Conservation (phyloP, 2,797 vertebrate genomes). For the Xenops minutus region DNA sequence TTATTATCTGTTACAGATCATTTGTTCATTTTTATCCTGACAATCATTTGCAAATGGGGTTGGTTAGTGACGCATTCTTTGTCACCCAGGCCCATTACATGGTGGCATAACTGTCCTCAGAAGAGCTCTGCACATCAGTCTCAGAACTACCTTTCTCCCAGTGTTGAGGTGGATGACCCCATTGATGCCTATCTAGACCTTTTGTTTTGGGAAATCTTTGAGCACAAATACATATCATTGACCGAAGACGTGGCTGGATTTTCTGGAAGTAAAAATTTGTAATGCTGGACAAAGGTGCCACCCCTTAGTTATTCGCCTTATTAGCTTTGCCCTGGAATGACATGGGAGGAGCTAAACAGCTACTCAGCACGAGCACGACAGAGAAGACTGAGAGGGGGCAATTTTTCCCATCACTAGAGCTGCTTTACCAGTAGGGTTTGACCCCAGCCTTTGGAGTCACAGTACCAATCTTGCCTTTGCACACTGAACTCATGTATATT, state of each 20-base stretch:
- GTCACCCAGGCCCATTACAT: neutral
- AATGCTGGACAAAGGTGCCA: neutral
- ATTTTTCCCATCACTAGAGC: neutral
- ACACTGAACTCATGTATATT: neutral
- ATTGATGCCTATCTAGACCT: neutral
- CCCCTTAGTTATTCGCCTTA: neutral
- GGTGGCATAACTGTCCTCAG: neutral
- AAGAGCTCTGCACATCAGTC: neutral
- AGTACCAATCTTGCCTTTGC: neutral
- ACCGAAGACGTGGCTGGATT: neutral
- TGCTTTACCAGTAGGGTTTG: neutral
- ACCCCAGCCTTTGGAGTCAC: neutral
- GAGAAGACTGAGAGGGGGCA: neutral
- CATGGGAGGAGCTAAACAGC: neutral
- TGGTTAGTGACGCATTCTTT: neutral
- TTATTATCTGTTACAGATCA: conserved; percentile 12
- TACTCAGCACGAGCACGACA: neutral
- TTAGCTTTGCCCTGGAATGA: neutral
- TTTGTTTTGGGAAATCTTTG: neutral
- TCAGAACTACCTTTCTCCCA: neutral
- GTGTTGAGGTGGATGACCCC: neutral
- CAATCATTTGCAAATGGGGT: neutral
- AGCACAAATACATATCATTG: neutral
- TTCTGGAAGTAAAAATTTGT: neutral
- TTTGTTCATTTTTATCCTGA: conserved; percentile 30